Evolutionary conservation across 2,113 vertebrate species (phyloP).

Genomic region (Gulo gulo): DNA sequence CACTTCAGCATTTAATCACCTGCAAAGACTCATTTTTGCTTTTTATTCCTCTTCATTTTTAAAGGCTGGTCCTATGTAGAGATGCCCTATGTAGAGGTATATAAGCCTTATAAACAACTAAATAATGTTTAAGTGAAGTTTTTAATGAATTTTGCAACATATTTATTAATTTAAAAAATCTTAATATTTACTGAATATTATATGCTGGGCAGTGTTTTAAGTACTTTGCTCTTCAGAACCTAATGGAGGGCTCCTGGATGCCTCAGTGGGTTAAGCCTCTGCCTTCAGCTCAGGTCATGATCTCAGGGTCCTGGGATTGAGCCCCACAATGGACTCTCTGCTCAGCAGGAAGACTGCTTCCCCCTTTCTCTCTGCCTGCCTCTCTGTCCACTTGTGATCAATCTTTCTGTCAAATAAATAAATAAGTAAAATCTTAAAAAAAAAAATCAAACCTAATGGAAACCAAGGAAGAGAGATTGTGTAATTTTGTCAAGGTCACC

Average conservation of each 20-base stretch:
- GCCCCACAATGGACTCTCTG: too few species aligned
- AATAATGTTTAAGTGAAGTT: neutral
- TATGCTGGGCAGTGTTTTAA: neutral
- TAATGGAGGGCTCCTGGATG: neutral
- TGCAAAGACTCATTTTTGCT: constrained; percentile 1
- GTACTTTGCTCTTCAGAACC: neutral
- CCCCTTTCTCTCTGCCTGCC: too few species aligned
- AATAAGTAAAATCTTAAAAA: too few species aligned
- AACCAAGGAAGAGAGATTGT: neutral
- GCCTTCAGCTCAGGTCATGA: too few species aligned
- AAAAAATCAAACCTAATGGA: too few species aligned
- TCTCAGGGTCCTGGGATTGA: too few species aligned
- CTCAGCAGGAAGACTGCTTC: too few species aligned
- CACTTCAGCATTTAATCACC: constrained; percentile 13
- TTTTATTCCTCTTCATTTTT: neutral
- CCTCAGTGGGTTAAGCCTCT: too few species aligned
- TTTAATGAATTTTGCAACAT: neutral
- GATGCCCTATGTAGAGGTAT: neutral
- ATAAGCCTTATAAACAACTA: neutral
- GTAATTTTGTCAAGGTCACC: neutral
- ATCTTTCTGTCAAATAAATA: too few species aligned
- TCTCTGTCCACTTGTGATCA: too few species aligned
- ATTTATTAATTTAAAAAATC: constrained; percentile 26
- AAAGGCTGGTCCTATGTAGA: neutral
- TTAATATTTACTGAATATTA: neutral